Base-by-base conservation (phyloP, 2,797 vertebrate genomes). In the Argentina silus region DNA sequence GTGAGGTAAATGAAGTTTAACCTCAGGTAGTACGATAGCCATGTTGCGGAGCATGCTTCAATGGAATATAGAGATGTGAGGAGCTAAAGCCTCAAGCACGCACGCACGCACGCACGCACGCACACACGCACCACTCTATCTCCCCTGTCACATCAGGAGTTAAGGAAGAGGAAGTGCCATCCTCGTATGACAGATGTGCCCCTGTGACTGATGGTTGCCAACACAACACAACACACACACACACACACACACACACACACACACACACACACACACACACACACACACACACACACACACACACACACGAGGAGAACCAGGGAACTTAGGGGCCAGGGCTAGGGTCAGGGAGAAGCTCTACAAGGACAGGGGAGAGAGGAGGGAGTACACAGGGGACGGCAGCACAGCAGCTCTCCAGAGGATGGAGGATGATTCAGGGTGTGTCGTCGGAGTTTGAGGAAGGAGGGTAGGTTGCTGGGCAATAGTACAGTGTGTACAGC, bases 131-230 rank as follows among this genome's bases (percentile, higher is more conserved):
- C 9, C 27, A 36, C 27, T 53, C 55, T 57, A n/a, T 57, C 17
- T 57, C 51, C 17, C 51, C 55, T 57, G 55, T 57, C 55, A 57
- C 55, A 57, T 57, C 55, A 19, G 19, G n/a, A 19, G n/a, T 19
- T n/a, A 56, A 42, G 21, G 59, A 15, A 53, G 51, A 36, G 43
- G 64, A 65, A 62, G 45, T 21, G 0, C 48, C 62, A 61, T 62
- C 63, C 14, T 42, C 21, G 60, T 51, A 0, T 76, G 84, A 89
- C 87, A 86, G 80, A 90, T 89, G 81, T 82, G 86, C 81, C 80
- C 86, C 36, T 19, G 21, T 11, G 17, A 74, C 77, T 78, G 74
- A 74, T 0, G 50, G 70, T 60, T 1, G 43, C 8, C 27, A 36
- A 36, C 27, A 36, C 27, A 2, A 19, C 17, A 61, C 6, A 61